A percentile compares a stretch with the other conserved stretches of the same genome.
phyloP scores from a whole-genome alignment of 2,113 vertebrate genomes.

The Promerops cafer region DNA sequence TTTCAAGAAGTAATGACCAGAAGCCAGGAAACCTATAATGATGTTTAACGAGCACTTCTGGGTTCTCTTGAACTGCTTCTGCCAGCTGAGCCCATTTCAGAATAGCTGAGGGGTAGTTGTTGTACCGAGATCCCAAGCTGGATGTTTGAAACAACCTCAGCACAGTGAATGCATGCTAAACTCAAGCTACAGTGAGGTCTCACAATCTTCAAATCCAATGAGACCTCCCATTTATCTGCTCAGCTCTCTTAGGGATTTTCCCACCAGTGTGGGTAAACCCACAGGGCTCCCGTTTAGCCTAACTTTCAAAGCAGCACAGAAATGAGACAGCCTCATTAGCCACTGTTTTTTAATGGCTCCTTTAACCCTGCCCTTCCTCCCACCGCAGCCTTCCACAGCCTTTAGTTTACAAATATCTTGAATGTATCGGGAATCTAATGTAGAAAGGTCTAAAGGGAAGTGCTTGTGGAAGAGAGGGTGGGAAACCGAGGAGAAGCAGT shows the following conservation, averaged over 20 bases:
- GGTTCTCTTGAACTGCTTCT: neutral
- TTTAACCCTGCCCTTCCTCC: neutral
- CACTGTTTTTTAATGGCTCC: neutral
- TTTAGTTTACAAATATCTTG: neutral
- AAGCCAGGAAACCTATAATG: neutral
- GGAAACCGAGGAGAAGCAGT: neutral
- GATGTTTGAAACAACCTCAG: neutral
- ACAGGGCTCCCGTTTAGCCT: neutral
- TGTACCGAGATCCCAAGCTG: neutral
- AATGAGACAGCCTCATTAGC: neutral
- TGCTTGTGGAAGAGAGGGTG: neutral
- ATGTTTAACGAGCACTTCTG: neutral
- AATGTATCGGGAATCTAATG: neutral
- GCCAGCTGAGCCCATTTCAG: neutral
- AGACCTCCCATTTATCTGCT: neutral
- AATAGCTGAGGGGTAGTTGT: neutral
- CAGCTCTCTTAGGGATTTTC: neutral
- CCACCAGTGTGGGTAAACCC: neutral
- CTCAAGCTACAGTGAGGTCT: neutral
- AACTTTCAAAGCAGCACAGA: neutral
- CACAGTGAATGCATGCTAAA: accelerated
- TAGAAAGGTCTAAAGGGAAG: neutral
- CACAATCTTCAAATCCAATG: neutral
- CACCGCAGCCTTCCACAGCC: neutral
- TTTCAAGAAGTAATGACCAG: neutral